These are phyloP conservation scores for Eucidaris tribuloides DNA, from an alignment of 35 echinoderm and acorn worm genomes.

Conservation along the genomic window DNA sequence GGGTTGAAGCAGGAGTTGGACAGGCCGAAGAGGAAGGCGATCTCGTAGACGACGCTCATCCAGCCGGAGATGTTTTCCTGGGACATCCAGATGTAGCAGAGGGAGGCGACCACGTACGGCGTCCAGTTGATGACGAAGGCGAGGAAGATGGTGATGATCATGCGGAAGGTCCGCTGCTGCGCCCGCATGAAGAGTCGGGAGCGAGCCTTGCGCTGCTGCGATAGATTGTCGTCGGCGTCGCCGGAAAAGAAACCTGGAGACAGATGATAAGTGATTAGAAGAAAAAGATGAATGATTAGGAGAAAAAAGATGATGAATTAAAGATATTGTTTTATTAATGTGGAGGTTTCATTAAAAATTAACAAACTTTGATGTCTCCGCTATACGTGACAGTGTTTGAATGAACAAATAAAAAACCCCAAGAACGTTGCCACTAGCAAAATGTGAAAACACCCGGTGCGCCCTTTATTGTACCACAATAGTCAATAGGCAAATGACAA, in stretches of 20 bases:
- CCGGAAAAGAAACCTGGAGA: not conserved
- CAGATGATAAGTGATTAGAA: no score
- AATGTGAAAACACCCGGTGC: no score
- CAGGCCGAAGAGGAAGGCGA: constrained; percentile 58
- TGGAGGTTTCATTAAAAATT: no score
- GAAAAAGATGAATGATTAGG: no score
- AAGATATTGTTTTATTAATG: no score
- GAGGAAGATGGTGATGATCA: constrained; percentile 75
- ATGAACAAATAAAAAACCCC: no score
- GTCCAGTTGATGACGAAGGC: constrained; percentile 87
- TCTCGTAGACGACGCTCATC: constrained; percentile 18
- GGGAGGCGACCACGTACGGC: constrained; percentile 50
- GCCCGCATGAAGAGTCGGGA: constrained; percentile 84
- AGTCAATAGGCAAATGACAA: no score
- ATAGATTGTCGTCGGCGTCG: constrained; percentile 47
- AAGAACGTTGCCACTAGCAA: no score
- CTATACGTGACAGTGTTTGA: no score
- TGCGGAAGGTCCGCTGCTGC: constrained; percentile 72
- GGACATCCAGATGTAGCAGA: constrained; percentile 34
- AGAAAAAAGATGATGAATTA: no score
- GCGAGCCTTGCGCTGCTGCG: constrained; percentile 43
- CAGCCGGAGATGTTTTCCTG: not conserved
- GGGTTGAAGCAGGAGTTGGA: constrained; percentile 97
- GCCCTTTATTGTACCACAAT: no score
- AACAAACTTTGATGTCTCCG: no score